Evolutionary conservation across 2,888 invertebrate genomes (phyloP), one percentile per base, ranked within the genome.

Genomic region (Spialia ferax): DNA sequence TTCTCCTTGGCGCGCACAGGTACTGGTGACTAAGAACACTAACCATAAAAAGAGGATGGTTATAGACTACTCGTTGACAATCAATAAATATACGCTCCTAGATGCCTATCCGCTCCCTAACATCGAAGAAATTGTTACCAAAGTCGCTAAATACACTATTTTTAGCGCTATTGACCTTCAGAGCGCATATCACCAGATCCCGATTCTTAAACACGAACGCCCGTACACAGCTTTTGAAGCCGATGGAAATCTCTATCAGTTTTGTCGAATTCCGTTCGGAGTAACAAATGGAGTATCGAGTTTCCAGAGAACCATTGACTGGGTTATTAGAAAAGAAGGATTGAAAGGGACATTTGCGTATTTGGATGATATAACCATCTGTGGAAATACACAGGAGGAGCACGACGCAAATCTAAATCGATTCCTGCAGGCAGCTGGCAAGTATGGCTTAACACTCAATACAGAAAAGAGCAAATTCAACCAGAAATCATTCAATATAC

Each of bases 61-160:
- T 2, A 56, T 56, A 11, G 56, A 56, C 18, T 56, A 56, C 20
- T 63, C 56, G 29, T 42, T 20, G 52, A 38, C 59, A 42, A 59
- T 59, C 6, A 59, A 38, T n/a, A 42, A 15, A 23, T 59, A 23
- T 42, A 59, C 42, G 11, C 18, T 35, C 11, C 13, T 56, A 11
- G 56, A 56, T 35, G 56, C 56, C 7, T 54, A 26, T 26, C 54
- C 54, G 3, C 18, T 56, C 11, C 56, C 56, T 20, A 56, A 56
- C 11, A 56, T 56, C 5, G 56, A 56, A 11, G 32, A 56, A 7
- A n/a, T 54, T n/a, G 54, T 54, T n/a, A n/a, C n/a, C 15, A 54
- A 54, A 54, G 54, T 54, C 3, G 54, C 54, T 15, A 54, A 54
- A 26, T n/a, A 26, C 15, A 26, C 23, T 26, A n/a, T 26, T 15